phyloP scores from a whole-genome alignment of 2,888 invertebrate genomes.

The Tipula vernalis region DNA sequence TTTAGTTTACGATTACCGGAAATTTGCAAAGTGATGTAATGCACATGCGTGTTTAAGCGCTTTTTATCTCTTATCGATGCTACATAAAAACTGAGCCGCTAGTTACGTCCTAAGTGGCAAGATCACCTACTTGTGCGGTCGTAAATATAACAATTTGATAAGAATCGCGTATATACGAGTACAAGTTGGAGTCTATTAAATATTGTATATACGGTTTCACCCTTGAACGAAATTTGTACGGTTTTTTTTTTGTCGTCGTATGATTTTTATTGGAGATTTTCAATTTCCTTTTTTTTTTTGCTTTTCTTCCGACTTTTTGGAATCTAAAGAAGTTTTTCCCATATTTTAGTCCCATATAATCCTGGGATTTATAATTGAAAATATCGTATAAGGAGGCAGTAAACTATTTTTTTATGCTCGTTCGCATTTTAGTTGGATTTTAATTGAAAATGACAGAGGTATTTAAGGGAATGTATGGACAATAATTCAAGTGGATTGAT shows the following conservation, averaged over 20 bases:
- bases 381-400: not conserved
- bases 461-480: not conserved
- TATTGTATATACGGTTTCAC: not conserved
- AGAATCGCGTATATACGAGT: not conserved
- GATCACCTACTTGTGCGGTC: not conserved
- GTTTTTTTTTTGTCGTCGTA: not conserved
- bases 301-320: not conserved
- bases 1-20: not conserved
- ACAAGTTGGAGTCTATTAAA: not conserved
- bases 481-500: not conserved
- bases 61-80: not conserved
- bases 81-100: not conserved
- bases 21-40: not conserved
- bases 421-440: not conserved
- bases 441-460: not conserved
- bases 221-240: not conserved
- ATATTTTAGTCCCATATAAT: not conserved
- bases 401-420: not conserved
- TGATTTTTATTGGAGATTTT: not conserved
- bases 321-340: not conserved
- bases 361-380: not conserved
- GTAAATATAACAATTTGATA: not conserved
- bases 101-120: not conserved
- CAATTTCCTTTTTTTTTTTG: not conserved
- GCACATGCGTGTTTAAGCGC: not conserved